Evolutionary conservation across 2,113 vertebrate genomes (phyloP).

Genomic region (Neogobius melanostomus): DNA sequence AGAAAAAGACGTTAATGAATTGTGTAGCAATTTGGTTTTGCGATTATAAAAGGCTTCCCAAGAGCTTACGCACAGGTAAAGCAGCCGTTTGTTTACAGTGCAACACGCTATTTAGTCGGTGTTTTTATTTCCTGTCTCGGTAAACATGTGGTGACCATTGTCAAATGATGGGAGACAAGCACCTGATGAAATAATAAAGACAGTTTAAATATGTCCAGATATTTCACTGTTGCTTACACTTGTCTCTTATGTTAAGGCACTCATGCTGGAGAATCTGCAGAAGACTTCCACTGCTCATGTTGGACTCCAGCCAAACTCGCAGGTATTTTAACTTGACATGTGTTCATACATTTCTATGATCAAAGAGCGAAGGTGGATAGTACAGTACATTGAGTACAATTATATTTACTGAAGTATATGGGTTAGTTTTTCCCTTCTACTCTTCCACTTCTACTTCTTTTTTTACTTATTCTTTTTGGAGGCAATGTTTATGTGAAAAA

Average conservation of each 20-base stretch:
- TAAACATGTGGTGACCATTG: background rate
- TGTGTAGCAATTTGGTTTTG: background rate
- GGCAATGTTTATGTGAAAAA: too few species aligned
- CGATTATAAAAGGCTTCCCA: too few species aligned
- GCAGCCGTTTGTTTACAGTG: conserved; percentile 60
- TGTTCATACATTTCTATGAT: too few species aligned
- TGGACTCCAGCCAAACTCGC: conserved; percentile 91
- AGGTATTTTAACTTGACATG: conserved; percentile 60
- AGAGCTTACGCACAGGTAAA: background rate
- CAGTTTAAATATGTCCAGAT: too few species aligned
- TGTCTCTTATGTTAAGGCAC: conserved; percentile 75
- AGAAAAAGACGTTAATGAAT: too few species aligned
- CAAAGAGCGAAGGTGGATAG: too few species aligned
- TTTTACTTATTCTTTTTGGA: too few species aligned
- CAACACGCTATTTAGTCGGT: conserved; percentile 3
- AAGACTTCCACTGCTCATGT: conserved; percentile 86
- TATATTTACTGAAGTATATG: too few species aligned
- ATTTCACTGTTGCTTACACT: background rate
- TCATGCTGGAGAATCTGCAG: conserved; percentile 93
- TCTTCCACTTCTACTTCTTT: too few species aligned
- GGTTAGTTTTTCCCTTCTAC: too few species aligned
- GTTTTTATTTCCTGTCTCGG: background rate
- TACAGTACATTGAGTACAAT: too few species aligned
- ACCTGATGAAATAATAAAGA: too few species aligned
- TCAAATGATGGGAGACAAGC: background rate